Conservation (phyloP, 2,113 vertebrate genomes). For the Leucosticte australis region DNA sequence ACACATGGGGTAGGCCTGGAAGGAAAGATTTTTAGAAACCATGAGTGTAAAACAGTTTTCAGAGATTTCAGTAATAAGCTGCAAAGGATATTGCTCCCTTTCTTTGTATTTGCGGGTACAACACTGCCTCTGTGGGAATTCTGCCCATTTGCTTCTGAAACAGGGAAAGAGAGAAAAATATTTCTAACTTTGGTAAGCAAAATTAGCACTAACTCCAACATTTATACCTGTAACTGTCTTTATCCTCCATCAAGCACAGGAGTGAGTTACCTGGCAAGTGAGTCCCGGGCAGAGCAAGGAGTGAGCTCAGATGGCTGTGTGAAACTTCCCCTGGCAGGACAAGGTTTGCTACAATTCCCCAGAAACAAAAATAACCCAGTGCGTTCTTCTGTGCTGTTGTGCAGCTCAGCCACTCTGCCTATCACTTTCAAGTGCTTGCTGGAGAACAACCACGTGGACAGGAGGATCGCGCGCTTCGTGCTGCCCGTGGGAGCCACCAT, state of each 20-base stretch:
- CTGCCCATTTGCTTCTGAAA: not conserved
- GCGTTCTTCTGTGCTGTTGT: not conserved
- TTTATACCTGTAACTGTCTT: not conserved
- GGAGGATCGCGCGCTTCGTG: slow-evolving; percentile 93
- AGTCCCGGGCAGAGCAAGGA: fast-evolving
- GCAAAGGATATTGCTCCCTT: not conserved
- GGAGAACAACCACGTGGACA: slow-evolving; percentile 96
- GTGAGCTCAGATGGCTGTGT: not conserved
- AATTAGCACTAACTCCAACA: not conserved
- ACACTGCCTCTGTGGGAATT: not conserved
- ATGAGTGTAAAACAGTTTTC: not conserved
- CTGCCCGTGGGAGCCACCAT: slow-evolving; percentile 95
- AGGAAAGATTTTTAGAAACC: not conserved
- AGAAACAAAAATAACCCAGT: not conserved
- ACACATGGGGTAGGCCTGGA: not conserved
- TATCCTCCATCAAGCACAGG: not conserved
- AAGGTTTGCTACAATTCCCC: not conserved
- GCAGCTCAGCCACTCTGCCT: slow-evolving; percentile 95
- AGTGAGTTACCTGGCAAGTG: not conserved
- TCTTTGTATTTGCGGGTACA: not conserved
- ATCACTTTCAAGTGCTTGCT: slow-evolving; percentile 99
- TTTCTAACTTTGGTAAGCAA: not conserved
- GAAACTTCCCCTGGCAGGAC: not conserved
- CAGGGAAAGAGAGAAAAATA: not conserved
- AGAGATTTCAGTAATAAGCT: not conserved